A percentile compares a stretch with the other conserved stretches of the same genome.
Conservation (phyloP, 2,888 invertebrate genomes). For the Sabatieria punctata region DNA sequence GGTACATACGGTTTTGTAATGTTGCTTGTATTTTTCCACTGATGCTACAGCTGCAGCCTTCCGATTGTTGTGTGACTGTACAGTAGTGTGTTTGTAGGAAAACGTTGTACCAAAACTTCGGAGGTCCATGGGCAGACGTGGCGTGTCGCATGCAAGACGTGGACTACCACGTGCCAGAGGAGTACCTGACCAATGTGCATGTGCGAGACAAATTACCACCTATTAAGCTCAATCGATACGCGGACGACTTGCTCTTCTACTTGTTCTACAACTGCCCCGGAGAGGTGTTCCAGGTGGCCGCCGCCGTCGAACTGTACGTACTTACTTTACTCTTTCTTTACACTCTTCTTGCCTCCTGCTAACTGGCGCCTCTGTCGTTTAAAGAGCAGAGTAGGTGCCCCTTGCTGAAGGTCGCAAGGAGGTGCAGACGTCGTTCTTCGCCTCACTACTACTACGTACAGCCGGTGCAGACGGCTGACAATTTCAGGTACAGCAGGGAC, state of each 20-base stretch:
- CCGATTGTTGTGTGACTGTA: too few species aligned
- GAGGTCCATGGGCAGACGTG: constrained; percentile 94
- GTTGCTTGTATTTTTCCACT: too few species aligned
- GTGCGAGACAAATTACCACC: constrained; percentile 63
- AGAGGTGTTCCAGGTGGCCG: constrained; percentile 90
- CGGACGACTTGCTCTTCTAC: constrained; percentile 96
- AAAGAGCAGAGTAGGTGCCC: too few species aligned
- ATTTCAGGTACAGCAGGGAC: constrained; percentile 80
- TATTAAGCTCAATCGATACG: constrained; percentile 79
- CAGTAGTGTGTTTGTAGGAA: constrained; percentile 15
- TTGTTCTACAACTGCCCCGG: constrained; percentile 98
- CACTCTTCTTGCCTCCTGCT: not conserved
- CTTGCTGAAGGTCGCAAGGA: too few species aligned
- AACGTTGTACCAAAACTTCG: constrained; percentile 86
- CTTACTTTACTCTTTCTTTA: constrained; percentile 4
- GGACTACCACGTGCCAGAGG: constrained; percentile 37
- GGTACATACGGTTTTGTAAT: too few species aligned
- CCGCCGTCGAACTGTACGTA: constrained; percentile 85
- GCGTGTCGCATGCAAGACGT: constrained; percentile 97
- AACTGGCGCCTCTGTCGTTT: not conserved
- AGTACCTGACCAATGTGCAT: constrained; percentile 90
- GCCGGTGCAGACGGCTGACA: too few species aligned
- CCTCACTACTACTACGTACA: too few species aligned
- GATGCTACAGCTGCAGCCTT: too few species aligned
- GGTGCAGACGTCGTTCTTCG: too few species aligned